Base-by-base conservation (phyloP, 2,888 invertebrate genomes). In the Diadromus collaris region DNA sequence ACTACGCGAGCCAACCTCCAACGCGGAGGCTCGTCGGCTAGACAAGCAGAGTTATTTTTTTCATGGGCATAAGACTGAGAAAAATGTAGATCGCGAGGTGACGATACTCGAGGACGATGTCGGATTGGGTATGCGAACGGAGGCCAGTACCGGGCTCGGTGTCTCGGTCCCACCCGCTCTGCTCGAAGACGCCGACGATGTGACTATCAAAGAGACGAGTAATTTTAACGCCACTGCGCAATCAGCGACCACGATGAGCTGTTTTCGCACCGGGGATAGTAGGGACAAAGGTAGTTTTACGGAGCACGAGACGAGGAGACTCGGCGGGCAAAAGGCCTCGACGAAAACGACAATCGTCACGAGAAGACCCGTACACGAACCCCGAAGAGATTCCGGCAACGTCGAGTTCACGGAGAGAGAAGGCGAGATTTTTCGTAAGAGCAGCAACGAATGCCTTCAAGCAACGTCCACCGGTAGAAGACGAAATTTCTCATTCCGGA, bases 21-120 rank as follows among this genome's bases (percentile, higher is more conserved):
- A 82, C 60, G 81, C 81, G 76, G 83, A 83, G 82, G 79, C 81
- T 32, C 83, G 84, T 76, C 85, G 86, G 61, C 82, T 87, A 46
- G 88, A 89, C 78, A 87, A 89, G 48, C 88, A 87, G 85, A 87
- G 86, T 79, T 88, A 88, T 88, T 88, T 88, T 87, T 89, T 89
- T 88, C 88, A 87, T 87, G 88, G 87, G 86, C 87, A 88, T 86
- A 88, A 88, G 87, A 85, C 86, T 86, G 86, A 87, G 86, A 88
- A 88, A 86, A 86, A 88, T 69, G 78, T 87, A 86, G 86, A 87
- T 82, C 83, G 83, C 70, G 83, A 83, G 67, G 74, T 82, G 61
- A 65, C 83, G 81, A 79, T 81, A 75, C 81, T 83, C 67, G 85
- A 83, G 63, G 81, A 83, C 63, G 24, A 54, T 76, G 61, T 32